phyloP scores from a whole-genome alignment of 2,888 invertebrate genomes.

The Caenorhabditis panamensis region DNA sequence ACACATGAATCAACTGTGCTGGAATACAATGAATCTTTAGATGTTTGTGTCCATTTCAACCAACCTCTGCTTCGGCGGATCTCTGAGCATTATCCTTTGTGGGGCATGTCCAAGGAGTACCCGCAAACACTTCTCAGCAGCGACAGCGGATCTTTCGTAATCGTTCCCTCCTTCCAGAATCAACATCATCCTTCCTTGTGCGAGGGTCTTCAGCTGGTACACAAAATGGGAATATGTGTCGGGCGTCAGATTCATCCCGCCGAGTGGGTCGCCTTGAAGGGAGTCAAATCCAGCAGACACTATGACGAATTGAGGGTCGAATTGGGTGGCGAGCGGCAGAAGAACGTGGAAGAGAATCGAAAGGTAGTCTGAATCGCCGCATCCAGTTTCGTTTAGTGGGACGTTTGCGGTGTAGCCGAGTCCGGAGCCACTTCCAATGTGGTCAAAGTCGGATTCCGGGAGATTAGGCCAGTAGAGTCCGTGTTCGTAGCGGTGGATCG shows the following conservation, averaged over 20 bases:
- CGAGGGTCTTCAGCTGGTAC: constrained; percentile 87
- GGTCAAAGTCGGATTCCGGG: constrained; percentile 91
- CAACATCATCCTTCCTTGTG: constrained; percentile 88
- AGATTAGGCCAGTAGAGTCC: constrained; percentile 95
- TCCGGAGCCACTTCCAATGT: constrained; percentile 88
- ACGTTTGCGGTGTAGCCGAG: constrained; percentile 92
- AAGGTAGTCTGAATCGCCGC: constrained; percentile 92
- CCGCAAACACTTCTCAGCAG: constrained; percentile 69
- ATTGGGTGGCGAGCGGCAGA: constrained; percentile 92
- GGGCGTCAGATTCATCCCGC: constrained; percentile 91
- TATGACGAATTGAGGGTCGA: constrained; percentile 88
- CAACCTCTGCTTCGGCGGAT: constrained; percentile 40
- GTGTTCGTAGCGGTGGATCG: constrained; percentile 95
- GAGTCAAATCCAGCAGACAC: constrained; percentile 86
- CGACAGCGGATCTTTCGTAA: constrained; percentile 69
- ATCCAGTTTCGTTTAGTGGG: constrained; percentile 90
- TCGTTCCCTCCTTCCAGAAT: constrained; percentile 86
- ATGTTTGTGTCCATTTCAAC: too few species aligned
- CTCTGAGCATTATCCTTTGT: constrained; percentile 1
- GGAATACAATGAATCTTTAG: neutral
- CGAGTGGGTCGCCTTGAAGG: constrained; percentile 85
- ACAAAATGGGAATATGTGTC: constrained; percentile 90
- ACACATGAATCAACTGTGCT: constrained; percentile 58
- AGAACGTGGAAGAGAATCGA: constrained; percentile 91
- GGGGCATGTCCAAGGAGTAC: constrained; percentile 72